These are phyloP conservation scores for Drosophila persimilis DNA, from an alignment of 1,140 invertebrate genomes.

Conservation along the genomic window DNA sequence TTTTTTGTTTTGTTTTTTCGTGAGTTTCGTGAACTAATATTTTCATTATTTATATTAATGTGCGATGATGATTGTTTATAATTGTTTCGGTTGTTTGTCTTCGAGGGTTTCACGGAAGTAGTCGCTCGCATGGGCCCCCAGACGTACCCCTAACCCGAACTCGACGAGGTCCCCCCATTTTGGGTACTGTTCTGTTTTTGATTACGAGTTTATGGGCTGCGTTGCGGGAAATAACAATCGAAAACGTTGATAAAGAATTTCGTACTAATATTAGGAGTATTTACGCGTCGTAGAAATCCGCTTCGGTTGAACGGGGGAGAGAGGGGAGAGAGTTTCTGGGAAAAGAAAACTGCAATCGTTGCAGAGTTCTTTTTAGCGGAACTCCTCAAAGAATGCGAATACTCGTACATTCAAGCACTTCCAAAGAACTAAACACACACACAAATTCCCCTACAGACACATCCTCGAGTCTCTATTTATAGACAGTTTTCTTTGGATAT, in stretches of 20 bases:
- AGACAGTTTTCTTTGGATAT: constrained; percentile 1
- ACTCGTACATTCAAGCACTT: no score
- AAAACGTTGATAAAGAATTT: constrained; percentile 54
- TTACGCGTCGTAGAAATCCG: constrained; percentile 33
- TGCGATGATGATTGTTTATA: constrained; percentile 41
- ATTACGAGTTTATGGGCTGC: constrained; percentile 37
- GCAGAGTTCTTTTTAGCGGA: not conserved
- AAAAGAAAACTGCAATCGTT: constrained; percentile 21
- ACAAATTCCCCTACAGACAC: not conserved
- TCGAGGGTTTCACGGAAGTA: constrained; percentile 56
- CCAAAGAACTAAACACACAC: no score
- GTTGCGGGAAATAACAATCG: constrained; percentile 42
- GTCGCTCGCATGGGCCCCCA: constrained; percentile 1
- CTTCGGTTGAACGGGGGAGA: not conserved
- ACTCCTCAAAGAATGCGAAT: no score
- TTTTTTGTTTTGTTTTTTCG: not conserved
- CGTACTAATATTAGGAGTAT: constrained; percentile 7
- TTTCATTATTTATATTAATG: constrained; percentile 50
- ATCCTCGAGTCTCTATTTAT: constrained; percentile 15
- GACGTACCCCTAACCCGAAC: no score
- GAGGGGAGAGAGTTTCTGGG: not conserved
- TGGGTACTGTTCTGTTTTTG: constrained; percentile 11
- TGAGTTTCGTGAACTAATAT: constrained; percentile 30
- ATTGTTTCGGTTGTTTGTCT: constrained; percentile 19
- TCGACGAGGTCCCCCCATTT: not conserved